Evolutionary conservation across 2,797 vertebrate species (phyloP), one percentile per base, ranked within the genome.

Genomic region (Bryconaethiops microstoma): DNA sequence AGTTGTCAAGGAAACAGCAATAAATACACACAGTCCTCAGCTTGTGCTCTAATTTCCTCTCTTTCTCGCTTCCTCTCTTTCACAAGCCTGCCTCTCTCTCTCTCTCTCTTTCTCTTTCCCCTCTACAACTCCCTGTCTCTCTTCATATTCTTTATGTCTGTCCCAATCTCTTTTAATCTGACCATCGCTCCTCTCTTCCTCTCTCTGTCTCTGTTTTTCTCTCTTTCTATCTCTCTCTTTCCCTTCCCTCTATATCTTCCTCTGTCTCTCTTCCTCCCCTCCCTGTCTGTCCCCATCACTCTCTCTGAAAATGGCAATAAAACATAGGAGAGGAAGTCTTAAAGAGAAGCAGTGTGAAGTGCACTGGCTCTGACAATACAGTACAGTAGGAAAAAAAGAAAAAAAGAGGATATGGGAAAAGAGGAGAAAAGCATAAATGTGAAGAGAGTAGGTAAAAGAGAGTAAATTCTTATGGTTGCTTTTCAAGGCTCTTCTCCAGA

Each of bases 1-100:
- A 82, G 86, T 87, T 83, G 83, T 83, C 83, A 85, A 77, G 83
- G 86, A 81, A 84, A 87, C 84, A 74, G 76, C 67, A 82, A 84
- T 83, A 87, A 79, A 85, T 75, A 87, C 76, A 79, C n/a, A 79
- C 21, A 62, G 50, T 59, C 64, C 39, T 73, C 71, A 55, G 73
- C 62, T 54, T 74, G 67, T 68, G 68, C 59, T 83, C 62, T 70
- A 52, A 80, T 72, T 78, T 74, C 29, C 52, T 25, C 76, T 63
- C 68, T 75, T 63, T 54, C n/a, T n/a, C n/a, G n/a, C n/a, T n/a
- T n/a, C n/a, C n/a, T n/a, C n/a, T n/a, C n/a, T n/a, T n/a, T n/a
- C n/a, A n/a, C n/a, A n/a, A n/a, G n/a, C n/a, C n/a, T n/a, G n/a
- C n/a, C n/a, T n/a, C n/a, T n/a, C n/a, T n/a, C n/a, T n/a, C n/a